Evolutionary conservation across 2,113 vertebrate genomes (phyloP).

Genomic region (Athene noctua): DNA sequence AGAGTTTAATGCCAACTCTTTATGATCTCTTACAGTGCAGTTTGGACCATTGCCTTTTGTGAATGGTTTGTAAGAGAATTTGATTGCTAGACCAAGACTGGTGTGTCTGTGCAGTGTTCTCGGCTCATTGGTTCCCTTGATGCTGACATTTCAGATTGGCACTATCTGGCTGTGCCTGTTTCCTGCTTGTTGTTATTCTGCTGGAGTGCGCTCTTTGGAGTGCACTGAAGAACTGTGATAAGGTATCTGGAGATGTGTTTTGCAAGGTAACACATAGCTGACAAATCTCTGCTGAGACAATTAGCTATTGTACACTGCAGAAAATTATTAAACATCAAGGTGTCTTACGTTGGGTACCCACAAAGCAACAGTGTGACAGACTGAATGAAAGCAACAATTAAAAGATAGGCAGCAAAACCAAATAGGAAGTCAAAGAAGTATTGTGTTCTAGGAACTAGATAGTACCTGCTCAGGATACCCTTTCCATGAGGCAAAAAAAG

Average conservation of each 20-base stretch:
- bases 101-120: background rate
- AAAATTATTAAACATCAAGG: background rate
- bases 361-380: background rate
- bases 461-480: background rate
- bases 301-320: background rate
- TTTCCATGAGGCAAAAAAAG: background rate
- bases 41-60: background rate
- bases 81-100: background rate
- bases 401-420: background rate
- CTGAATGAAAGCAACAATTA: background rate
- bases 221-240: background rate
- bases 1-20: background rate
- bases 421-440: background rate
- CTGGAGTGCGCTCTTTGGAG: background rate
- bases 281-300: background rate
- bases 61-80: background rate
- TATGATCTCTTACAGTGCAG: background rate
- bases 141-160: background rate
- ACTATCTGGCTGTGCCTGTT: background rate
- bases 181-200: background rate
- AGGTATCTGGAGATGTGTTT: background rate
- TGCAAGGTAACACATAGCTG: background rate
- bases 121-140: rapidly evolving
- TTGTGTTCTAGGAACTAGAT: background rate
- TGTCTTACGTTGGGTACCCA: background rate